A percentile compares a stretch with the other conserved stretches of the same genome.
These are phyloP conservation scores for Leptodactylus fuscus DNA, from an alignment of 2,113 vertebrate genomes.

Conservation along the genomic window DNA sequence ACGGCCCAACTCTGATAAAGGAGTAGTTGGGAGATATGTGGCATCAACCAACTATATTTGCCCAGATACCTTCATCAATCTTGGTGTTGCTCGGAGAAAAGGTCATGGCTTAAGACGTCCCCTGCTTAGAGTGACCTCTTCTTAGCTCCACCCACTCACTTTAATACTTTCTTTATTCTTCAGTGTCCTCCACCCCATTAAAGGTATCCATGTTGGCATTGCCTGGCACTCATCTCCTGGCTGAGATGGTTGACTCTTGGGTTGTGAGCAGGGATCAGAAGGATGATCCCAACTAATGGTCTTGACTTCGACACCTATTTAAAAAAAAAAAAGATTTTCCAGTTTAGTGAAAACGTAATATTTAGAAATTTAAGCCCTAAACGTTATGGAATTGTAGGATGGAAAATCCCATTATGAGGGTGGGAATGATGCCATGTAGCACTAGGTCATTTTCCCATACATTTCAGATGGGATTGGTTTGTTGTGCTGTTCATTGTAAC, in stretches of 20 bases:
- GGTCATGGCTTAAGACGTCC: not conserved
- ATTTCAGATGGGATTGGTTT: not conserved
- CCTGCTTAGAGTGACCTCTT: not conserved
- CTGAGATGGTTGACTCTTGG: not conserved
- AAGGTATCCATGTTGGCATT: too few relatives aligned
- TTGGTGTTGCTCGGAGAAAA: not conserved
- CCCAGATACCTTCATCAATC: too few relatives aligned
- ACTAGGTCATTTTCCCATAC: not conserved
- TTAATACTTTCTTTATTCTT: not conserved
- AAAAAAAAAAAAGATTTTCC: too few relatives aligned
- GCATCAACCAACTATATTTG: not conserved
- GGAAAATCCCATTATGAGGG: not conserved
- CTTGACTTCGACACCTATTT: not conserved
- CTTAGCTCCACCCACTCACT: not conserved
- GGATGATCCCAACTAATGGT: too few relatives aligned
- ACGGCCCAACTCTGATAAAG: too few relatives aligned
- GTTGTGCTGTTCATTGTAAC: not conserved
- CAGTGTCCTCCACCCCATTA: not conserved
- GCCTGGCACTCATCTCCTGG: too few relatives aligned
- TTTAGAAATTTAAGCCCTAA: too few relatives aligned
- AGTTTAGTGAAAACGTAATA: too few relatives aligned
- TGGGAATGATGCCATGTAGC: not conserved
- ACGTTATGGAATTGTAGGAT: too few relatives aligned
- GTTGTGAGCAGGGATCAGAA: not conserved
- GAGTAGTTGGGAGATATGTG: too few relatives aligned